Base-by-base conservation (phyloP, 2,113 vertebrate genomes). In the Collichthys lucidus region DNA sequence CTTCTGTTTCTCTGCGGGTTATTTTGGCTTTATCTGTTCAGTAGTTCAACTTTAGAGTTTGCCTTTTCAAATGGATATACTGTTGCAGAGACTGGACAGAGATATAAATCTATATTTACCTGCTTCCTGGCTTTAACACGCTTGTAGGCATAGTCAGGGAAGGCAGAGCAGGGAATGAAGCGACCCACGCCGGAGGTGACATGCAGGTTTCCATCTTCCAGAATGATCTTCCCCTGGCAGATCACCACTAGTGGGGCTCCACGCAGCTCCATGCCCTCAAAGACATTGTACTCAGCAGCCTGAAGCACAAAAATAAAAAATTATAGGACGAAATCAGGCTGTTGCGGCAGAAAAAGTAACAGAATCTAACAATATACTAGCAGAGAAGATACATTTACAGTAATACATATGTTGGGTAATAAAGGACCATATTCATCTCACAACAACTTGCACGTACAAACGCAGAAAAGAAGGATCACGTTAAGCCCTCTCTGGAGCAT, bases 81-180 rank as follows among this genome's bases (percentile, higher is more conserved):
- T 1, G 1, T 24, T 15, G 49, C 49, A 53, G 5, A 31, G 52
- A 4, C 11, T 65, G 52, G 11, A 55, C n/a, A 44, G 19, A 42
- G 5, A 12, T 5, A 46, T 16, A 14, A 75, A 49, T 15, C 22
- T 9, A 29, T 20, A 20, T 73, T 81, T 82, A 99, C 98, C 97
- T 97, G 98, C 93, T 97, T 98, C 91, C 98, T 95, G 92, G 98
- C 97, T 93, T 99, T 99, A 84, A 99, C 95, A 31, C 98, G 97
- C 93, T 99, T 99, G 92, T 99, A 99, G 79, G 98, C 96, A 3
- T 96, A 97, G 93, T 99, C 98, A 0, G 98, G 95, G 92, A 96
- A 99, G 1, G 97, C 95, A 80, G 95, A 85, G 92, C 97, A 96
- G 84, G 97, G 96, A 72, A 98, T 96, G 92, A 97, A 99, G 88